A percentile compares a stretch with the other conserved stretches of the same genome.
Evolutionary conservation across 2,888 invertebrate species (phyloP).

Genomic region (Andrena marginata): DNA sequence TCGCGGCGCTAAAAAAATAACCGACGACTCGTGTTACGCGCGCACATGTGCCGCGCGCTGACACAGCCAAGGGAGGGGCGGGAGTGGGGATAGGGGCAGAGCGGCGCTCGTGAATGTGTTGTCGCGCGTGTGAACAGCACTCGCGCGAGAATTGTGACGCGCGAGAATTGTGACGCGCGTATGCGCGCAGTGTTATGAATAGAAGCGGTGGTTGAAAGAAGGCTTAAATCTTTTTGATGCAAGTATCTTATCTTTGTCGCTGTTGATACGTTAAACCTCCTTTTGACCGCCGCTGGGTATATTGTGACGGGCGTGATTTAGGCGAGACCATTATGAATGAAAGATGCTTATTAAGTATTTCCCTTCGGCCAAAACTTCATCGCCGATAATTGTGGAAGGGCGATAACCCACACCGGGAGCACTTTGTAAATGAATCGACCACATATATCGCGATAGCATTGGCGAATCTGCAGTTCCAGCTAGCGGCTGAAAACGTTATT

Average conservation of each 20-base stretch:
- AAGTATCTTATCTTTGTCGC: no score
- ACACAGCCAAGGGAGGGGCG: neutral
- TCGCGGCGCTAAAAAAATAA: slow-evolving; percentile 49
- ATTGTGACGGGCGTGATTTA: no score
- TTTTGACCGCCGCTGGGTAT: no score
- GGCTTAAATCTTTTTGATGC: no score
- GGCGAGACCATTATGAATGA: no score
- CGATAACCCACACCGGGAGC: neutral
- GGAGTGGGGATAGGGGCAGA: no score
- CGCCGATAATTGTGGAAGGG: neutral
- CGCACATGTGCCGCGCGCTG: slow-evolving; percentile 1
- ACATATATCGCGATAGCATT: slow-evolving; percentile 1
- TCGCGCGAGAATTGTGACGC: neutral
- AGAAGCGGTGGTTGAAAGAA: no score
- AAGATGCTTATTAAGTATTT: neutral
- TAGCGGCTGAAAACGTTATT: slow-evolving; percentile 11
- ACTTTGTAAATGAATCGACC: neutral
- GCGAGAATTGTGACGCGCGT: neutral
- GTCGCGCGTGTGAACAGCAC: neutral
- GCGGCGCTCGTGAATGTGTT: neutral
- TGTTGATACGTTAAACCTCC: no score
- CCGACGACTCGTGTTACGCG: slow-evolving; percentile 32
- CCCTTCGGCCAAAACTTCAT: neutral
- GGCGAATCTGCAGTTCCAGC: slow-evolving; percentile 2
- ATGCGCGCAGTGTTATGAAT: no score